Evolutionary conservation across 1,140 invertebrate species (phyloP).

Genomic region (Thalassaphorura encarpata): DNA sequence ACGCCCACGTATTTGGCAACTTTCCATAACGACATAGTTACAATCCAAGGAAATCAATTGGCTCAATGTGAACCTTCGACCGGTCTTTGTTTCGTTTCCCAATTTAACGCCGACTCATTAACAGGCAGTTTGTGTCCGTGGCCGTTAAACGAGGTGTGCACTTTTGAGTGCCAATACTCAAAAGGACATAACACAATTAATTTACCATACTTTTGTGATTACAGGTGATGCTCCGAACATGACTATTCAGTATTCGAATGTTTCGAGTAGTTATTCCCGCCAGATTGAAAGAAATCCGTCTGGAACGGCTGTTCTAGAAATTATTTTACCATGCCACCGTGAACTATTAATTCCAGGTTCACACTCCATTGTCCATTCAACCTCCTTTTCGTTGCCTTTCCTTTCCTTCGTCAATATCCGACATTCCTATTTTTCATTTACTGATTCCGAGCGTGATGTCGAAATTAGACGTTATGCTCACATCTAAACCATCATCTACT

Average conservation of each 20-base stretch:
- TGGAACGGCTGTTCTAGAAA: neutral
- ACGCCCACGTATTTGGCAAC: neutral
- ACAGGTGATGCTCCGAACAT: neutral
- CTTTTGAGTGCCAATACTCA: neutral
- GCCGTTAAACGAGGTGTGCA: neutral
- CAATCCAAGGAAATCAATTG: neutral
- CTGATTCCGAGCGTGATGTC: neutral
- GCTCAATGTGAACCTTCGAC: neutral
- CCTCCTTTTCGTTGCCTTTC: constrained; percentile 1
- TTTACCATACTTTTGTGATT: neutral
- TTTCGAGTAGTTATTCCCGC: no score
- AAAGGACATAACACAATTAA: neutral
- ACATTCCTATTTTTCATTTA: neutral
- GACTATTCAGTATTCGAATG: neutral
- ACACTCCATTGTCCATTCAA: neutral
- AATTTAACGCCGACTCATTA: neutral
- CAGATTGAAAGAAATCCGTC: neutral
- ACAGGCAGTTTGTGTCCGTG: neutral
- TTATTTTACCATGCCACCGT: neutral
- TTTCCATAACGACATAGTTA: neutral
- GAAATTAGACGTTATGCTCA: neutral
- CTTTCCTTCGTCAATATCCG: neutral
- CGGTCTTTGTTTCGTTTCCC: neutral
- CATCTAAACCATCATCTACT: no score
- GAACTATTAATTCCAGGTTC: neutral